These are phyloP conservation scores for Girardia tigrina DNA, from an alignment of 2,888 invertebrate genomes.

Conservation along the genomic window DNA sequence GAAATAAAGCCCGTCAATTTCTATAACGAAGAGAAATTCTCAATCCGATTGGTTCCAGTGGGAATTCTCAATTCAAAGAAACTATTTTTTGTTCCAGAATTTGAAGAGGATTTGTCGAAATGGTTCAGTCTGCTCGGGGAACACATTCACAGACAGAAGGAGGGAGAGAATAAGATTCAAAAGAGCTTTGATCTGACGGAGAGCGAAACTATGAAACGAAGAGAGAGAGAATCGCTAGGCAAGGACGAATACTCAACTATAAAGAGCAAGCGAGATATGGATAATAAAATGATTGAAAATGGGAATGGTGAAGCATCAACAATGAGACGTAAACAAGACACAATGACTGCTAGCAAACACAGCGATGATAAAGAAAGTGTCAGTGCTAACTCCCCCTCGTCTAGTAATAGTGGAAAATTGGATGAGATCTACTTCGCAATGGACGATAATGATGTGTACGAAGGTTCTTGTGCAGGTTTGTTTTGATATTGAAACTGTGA, in stretches of 20 bases:
- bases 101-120: conserved; percentile 24
- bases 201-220: background rate
- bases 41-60: conserved; percentile 16
- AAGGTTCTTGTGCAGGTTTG: too few species aligned
- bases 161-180: background rate
- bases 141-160: background rate
- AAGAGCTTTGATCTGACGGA: background rate
- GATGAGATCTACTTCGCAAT: background rate
- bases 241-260: background rate
- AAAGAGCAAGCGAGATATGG: background rate
- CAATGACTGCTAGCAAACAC: background rate
- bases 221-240: background rate
- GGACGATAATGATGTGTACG: conserved; percentile 11
- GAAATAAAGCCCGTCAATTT: conserved; percentile 15
- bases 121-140: conserved; percentile 14
- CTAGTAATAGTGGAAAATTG: background rate
- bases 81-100: background rate
- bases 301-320: background rate
- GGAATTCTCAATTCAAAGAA: conserved; percentile 23
- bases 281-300: background rate
- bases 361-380: background rate
- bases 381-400: background rate
- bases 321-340: background rate
- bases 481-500: too few species aligned
- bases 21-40: background rate